Percentiles rank a stretch among this genome's conserved stretches.
phyloP scores from a whole-genome alignment of 2,113 vertebrate species.

The Lophura nycthemera region DNA sequence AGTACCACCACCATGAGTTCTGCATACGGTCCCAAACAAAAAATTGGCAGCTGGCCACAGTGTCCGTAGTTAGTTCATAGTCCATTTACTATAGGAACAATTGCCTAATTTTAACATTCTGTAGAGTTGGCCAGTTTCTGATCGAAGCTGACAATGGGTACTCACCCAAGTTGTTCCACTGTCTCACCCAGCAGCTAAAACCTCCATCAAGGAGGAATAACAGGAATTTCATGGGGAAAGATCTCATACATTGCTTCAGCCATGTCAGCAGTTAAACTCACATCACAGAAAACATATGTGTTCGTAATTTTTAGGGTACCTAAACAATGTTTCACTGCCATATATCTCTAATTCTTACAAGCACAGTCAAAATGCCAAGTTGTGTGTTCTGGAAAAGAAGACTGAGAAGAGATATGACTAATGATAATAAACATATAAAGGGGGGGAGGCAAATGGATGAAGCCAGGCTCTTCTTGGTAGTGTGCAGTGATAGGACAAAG shows the following conservation, averaged over 20 bases:
- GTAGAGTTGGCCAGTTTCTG: accelerated
- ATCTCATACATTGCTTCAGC: neutral
- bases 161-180: neutral
- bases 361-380: neutral
- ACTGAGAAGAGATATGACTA: no score
- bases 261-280: neutral
- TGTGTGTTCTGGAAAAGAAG: neutral
- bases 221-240: neutral
- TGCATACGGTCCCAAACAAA: neutral
- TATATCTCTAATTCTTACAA: neutral
- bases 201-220: neutral
- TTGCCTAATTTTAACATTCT: neutral
- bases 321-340: neutral
- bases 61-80: neutral
- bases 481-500: no score
- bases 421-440: no score
- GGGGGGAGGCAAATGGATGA: no score
- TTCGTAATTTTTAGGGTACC: neutral
- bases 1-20: neutral
- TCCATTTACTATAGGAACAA: neutral
- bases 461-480: no score
- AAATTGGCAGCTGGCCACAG: neutral
- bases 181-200: neutral
- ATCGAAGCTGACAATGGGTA: no score
- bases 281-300: neutral